Percentiles rank a stretch among this genome's conserved stretches.
These are phyloP conservation scores for Progne subis DNA, from an alignment of 2,113 vertebrate species.

Conservation along the genomic window DNA sequence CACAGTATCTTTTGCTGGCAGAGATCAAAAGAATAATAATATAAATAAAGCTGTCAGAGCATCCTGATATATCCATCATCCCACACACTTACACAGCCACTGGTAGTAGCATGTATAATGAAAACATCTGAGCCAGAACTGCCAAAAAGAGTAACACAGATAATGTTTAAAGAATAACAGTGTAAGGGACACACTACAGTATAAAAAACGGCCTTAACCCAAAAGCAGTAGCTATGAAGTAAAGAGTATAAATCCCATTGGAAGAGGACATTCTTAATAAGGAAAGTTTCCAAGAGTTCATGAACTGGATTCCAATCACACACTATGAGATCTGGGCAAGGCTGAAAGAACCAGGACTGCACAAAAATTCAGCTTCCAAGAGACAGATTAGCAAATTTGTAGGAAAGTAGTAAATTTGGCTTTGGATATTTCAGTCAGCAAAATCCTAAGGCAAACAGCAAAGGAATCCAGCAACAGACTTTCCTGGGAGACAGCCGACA, in stretches of 20 bases:
- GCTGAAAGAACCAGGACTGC: not conserved
- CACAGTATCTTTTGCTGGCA: not conserved
- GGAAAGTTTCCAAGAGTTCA: not conserved
- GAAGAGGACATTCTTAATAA: not conserved
- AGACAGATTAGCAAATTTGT: not conserved
- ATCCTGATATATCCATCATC: not conserved
- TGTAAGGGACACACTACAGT: not conserved
- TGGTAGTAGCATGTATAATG: not conserved
- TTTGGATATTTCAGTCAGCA: not conserved
- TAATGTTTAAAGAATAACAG: not conserved
- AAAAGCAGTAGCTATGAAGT: not conserved
- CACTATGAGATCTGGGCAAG: not conserved
- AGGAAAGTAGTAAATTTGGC: not conserved
- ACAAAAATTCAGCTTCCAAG: not conserved
- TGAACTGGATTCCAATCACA: not conserved
- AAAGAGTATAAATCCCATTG: not conserved
- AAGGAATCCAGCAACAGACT: not conserved
- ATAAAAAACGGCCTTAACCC: not conserved
- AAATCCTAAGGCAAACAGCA: not conserved
- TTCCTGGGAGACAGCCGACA: not conserved
- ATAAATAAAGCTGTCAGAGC: constrained; percentile 30
- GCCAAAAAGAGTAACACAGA: not conserved
- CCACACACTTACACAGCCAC: not conserved
- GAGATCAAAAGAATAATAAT: not conserved
- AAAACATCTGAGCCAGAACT: not conserved